Base-by-base conservation (phyloP, 2,888 invertebrate species). In the Coenonympha glycerion region DNA sequence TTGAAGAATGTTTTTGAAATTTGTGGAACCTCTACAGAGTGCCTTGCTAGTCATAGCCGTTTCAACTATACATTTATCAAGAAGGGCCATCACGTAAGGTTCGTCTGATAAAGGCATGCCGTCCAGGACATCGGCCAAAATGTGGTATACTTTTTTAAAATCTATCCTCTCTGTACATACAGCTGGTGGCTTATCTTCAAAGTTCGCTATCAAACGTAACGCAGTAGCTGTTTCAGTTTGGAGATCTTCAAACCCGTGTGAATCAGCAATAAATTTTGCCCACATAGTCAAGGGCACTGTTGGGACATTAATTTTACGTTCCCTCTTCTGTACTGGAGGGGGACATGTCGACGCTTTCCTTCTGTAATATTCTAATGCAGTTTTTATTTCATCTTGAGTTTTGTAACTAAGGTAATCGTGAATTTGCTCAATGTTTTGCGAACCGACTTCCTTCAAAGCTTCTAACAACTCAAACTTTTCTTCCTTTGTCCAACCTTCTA, bases 91-190 rank as follows among this genome's bases (percentile, higher is more conserved):
- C 0, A 63, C 53, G 1, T 59, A 42, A 21, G 60, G 62, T 48
- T 82, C 70, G 6, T 69, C 59, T 1, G 57, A 51, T 5, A 83
- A 44, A 6, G 71, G 48, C 64, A 82, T 83, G 0, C 86, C 87
- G 57, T 82, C 81, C 60, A 86, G 64, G 3, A 84, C 79, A 61
- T 81, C 76, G 0, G 84, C 84, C 33, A 87, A 53, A 42, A 69
- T 64, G 41, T 73, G 67, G 54, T 87, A 87, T 8, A 82, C 55
- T 11, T 66, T 65, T 48, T 62, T 69, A 28, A 87, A 79, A 58
- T 87, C 74, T 47, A 83, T 61, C 28, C 69, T 64, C 0, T 69
- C 69, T 8, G 76, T 73, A 3, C 51, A 53, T 1, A 55, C 39
- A 1, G 73, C 40, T 2, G 63, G 3, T 0, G 84, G 81, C 21